phyloP scores from a whole-genome alignment of 2,888 invertebrate species.

The Ophion ellenae region DNA sequence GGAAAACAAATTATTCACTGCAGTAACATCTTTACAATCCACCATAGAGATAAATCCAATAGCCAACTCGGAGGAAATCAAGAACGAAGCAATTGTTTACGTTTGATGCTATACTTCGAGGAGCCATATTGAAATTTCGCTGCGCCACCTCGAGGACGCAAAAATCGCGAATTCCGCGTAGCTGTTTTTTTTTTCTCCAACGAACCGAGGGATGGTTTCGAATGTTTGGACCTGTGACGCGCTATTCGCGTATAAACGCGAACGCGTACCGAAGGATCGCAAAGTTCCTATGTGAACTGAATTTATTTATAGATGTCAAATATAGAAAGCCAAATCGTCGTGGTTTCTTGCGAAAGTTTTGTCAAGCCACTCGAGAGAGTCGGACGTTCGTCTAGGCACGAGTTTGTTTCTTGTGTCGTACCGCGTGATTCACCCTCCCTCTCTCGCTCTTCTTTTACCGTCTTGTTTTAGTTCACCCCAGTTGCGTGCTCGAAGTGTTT shows the following conservation, averaged over 20 bases:
- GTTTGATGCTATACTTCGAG: no score
- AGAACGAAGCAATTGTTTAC: no score
- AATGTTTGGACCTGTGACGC: not conserved
- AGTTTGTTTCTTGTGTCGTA: constrained; percentile 22
- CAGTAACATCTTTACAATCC: no score
- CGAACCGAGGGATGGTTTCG: not conserved
- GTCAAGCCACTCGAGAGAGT: constrained; percentile 47
- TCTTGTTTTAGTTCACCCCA: not conserved
- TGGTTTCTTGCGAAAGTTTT: constrained; percentile 48
- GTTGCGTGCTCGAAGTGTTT: constrained; percentile 8
- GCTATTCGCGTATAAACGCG: not conserved
- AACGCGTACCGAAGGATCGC: constrained; percentile 16
- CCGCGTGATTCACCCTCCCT: constrained; percentile 13
- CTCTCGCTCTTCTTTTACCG: not conserved
- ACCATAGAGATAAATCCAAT: no score
- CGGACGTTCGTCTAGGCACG: constrained; percentile 16
- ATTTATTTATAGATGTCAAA: constrained; percentile 65
- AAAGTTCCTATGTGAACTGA: constrained; percentile 27
- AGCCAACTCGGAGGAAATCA: no score
- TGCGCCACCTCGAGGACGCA: no score
- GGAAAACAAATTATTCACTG: no score
- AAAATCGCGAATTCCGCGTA: not conserved
- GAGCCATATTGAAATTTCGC: no score
- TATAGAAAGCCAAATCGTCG: constrained; percentile 55
- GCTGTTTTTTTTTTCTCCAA: not conserved